Base-by-base conservation (phyloP, 2,113 vertebrate species). In the Azemiops feae region DNA sequence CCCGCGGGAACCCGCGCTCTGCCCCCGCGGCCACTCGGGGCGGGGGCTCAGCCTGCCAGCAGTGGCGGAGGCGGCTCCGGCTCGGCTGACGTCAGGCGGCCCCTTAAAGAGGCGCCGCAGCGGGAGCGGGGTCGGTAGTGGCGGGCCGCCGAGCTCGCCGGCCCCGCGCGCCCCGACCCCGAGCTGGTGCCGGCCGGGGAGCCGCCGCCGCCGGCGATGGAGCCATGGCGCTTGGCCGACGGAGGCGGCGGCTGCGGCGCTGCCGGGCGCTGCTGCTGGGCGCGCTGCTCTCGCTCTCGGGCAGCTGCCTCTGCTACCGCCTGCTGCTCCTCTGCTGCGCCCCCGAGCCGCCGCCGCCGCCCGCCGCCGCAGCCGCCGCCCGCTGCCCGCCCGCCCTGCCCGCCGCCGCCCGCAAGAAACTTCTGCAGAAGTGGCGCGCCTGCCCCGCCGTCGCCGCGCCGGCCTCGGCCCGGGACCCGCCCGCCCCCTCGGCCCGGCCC, bases 171-270 rank as follows among this genome's bases (percentile, higher is more conserved):
- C 91, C 93, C 86, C 23, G 23, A 50, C 47, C 43, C 54, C 5
- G 20, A 30, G 93, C 90, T 93, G 89, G 89, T 88, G 93, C 92
- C 93, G 91, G 93, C 95, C 94, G 52, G 87, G 60, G 92, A 89
- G 93, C 92, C 92, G 81, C 87, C 50, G 92, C 89, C 45, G 93
- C 96, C 94, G 92, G 95, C 93, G 97, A 98, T 98, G 98, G 98
- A 98, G 98, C 97, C 97, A 99, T 99, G 99, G 98, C 98, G 98
- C 98, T 98, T 97, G 98, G 98, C 97, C 96, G 98, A 96, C 97
- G 98, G 92, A 97, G 97, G 95, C 96, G 96, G 97, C 98, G 98
- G 97, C 97, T 18, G 64, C 64, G 64, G 30, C 64, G 98, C 96
- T 98, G 98, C 96, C 98, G 98, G 96, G 97, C 98, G 96, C 97